Evolutionary conservation across 2,888 invertebrate genomes (phyloP), one percentile per base, ranked within the genome.

Genomic region (Adelognathus sp.): DNA sequence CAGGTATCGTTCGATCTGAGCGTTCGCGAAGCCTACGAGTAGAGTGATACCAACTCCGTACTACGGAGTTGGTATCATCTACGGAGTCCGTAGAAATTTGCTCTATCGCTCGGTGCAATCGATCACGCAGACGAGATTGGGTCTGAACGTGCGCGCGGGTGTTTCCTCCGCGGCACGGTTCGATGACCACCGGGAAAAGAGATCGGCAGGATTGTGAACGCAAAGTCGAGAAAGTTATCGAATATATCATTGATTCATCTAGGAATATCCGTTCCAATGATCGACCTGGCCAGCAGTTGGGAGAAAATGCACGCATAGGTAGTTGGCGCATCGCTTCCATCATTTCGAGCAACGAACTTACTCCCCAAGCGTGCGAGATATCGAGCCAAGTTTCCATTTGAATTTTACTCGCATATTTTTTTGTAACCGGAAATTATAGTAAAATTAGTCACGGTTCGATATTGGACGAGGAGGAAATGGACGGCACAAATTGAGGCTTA

Each of bases 31-130:
- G 33, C 33, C 52, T 24, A 39, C 72, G 72, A 39, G 54, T 54
- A 72, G 61, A n/a, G n/a, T n/a, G n/a, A n/a, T n/a, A n/a, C n/a
- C n/a, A n/a, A n/a, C n/a, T n/a, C n/a, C n/a, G n/a, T n/a, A n/a
- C n/a, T n/a, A n/a, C n/a, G n/a, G n/a, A n/a, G n/a, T n/a, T n/a
- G n/a, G n/a, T n/a, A n/a, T n/a, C 44, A 64, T 54, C 72, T 31
- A 54, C 9, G 41, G 18, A 54, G 64, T 63, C 54, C 72, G 44
- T 64, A 64, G 56, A 72, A 72, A 72, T 56, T 71, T 21, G 29
- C 61, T 54, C 71, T 54, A 72, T 72, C 72, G 54, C 56, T 44
- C 33, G 31, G 44, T 63, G 33, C n/a, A 44, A 64, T 64, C 54
- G 72, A 72, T 64, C 63, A 33, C 16, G 54, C 46, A 44, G 56